A percentile compares a stretch with the other conserved stretches of the same genome.
Evolutionary conservation across 1,140 invertebrate genomes (phyloP).

Genomic region (Stenopsyche tienmushanensis): DNA sequence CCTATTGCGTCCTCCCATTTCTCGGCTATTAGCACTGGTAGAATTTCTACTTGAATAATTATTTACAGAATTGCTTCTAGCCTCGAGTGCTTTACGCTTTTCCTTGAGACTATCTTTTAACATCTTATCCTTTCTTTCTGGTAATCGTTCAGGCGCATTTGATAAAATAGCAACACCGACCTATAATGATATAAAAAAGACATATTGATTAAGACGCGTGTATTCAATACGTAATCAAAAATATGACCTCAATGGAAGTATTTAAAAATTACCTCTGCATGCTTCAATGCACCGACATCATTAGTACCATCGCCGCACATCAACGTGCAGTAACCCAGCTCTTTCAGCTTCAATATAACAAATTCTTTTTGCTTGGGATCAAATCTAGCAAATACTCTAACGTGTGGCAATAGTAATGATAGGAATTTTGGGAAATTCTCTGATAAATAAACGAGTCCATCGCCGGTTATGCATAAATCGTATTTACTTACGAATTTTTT

Average conservation of each 20-base stretch:
- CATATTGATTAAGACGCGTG: neutral
- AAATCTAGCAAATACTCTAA: constrained; percentile 90
- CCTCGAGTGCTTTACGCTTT: constrained; percentile 41
- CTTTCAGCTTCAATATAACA: constrained; percentile 87
- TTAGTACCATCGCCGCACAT: constrained; percentile 99
- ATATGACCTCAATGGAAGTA: neutral
- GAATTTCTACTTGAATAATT: constrained; percentile 22
- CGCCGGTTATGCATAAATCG: constrained; percentile 93
- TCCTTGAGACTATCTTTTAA: constrained; percentile 44
- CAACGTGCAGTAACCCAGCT: constrained; percentile 84
- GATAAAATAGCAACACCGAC: constrained; percentile 85
- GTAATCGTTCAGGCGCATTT: constrained; percentile 72
- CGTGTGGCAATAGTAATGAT: constrained; percentile 74
- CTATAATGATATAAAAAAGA: constrained; percentile 41
- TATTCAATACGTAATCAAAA: no score
- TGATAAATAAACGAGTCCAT: constrained; percentile 77
- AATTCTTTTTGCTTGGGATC: constrained; percentile 97
- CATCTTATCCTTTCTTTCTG: constrained; percentile 44
- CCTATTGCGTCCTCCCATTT: neutral
- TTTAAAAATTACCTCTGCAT: constrained; percentile 78
- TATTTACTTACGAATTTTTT: constrained; percentile 67
- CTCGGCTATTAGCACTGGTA: neutral
- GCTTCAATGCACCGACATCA: constrained; percentile 99
- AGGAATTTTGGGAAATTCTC: constrained; percentile 66
- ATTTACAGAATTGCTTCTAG: constrained; percentile 11